Percentiles rank a stretch among this genome's conserved stretches.
phyloP scores from a whole-genome alignment of 2,888 invertebrate species.

The Aelia acuminata region DNA sequence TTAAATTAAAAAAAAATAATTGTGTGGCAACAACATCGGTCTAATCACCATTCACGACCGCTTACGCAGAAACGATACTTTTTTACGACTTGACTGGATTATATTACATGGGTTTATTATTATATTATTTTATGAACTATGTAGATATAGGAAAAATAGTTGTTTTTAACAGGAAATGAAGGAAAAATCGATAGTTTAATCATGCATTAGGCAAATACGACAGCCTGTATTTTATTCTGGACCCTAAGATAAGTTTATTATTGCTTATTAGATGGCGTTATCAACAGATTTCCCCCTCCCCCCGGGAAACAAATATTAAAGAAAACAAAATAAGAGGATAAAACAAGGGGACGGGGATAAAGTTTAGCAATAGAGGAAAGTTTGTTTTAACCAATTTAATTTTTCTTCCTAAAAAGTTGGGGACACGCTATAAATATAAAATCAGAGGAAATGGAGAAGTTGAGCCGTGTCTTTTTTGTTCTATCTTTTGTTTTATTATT shows the following conservation, averaged over 20 bases:
- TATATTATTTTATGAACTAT: too few relatives aligned
- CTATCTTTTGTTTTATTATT: slow-evolving; percentile 20
- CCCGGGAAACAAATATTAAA: slow-evolving; percentile 19
- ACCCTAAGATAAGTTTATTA: background rate
- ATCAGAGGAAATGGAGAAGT: slow-evolving; percentile 13
- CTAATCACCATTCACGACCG: too few relatives aligned
- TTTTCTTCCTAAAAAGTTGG: slow-evolving; percentile 18
- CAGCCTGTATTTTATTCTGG: background rate
- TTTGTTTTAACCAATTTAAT: slow-evolving; percentile 29
- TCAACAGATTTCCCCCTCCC: slow-evolving; percentile 13
- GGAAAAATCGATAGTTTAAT: background rate
- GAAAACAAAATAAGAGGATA: slow-evolving; percentile 27
- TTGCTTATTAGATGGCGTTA: background rate
- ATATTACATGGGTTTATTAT: too few relatives aligned
- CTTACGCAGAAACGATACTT: too few relatives aligned
- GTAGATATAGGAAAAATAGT: too few relatives aligned
- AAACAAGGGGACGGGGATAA: slow-evolving; percentile 12
- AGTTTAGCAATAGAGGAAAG: slow-evolving; percentile 34
- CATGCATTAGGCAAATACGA: background rate
- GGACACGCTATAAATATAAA: slow-evolving; percentile 37
- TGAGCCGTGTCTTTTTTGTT: background rate
- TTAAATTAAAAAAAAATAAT: too few relatives aligned
- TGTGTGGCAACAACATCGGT: too few relatives aligned
- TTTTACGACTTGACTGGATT: too few relatives aligned
- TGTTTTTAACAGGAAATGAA: too few relatives aligned